Percentiles rank a stretch among this genome's conserved stretches.
Conservation (phyloP, 2,113 vertebrate species). For the Gambusia affinis region DNA sequence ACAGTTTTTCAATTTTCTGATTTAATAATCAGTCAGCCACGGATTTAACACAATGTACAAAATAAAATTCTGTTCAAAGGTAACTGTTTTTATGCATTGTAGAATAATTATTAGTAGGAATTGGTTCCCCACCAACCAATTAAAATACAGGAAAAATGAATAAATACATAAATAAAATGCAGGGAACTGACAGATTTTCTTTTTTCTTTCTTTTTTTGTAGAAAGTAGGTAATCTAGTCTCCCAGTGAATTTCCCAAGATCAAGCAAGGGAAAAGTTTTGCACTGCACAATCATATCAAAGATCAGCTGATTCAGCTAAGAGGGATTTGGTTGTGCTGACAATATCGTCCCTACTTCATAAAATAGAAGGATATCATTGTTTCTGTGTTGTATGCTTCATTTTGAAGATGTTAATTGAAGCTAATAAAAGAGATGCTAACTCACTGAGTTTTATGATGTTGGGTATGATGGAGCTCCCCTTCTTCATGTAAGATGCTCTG, state of each 20-base stretch:
- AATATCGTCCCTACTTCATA: too few relatives aligned
- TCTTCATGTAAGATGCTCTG: slow-evolving; percentile 94
- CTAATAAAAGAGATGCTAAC: slow-evolving; percentile 31
- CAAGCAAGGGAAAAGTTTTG: neutral
- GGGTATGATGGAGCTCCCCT: slow-evolving; percentile 90
- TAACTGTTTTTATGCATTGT: too few relatives aligned
- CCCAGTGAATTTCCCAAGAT: too few relatives aligned
- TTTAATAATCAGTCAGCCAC: neutral
- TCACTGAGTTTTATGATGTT: slow-evolving; percentile 96
- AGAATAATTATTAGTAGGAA: too few relatives aligned
- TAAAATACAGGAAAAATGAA: too few relatives aligned
- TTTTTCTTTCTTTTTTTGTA: too few relatives aligned
- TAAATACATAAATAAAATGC: too few relatives aligned
- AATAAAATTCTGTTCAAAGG: too few relatives aligned
- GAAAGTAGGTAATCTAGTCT: too few relatives aligned
- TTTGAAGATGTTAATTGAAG: neutral
- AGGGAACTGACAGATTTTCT: too few relatives aligned
- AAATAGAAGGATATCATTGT: neutral
- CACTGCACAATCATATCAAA: neutral
- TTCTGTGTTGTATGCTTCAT: neutral
- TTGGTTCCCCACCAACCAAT: too few relatives aligned
- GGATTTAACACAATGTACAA: too few relatives aligned
- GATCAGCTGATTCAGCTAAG: neutral
- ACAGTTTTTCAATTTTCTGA: neutral
- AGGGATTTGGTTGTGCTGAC: neutral